Percentiles rank a stretch among this genome's conserved stretches.
Evolutionary conservation across 2,113 vertebrate genomes (phyloP).

Genomic region (Takifugu flavidus): DNA sequence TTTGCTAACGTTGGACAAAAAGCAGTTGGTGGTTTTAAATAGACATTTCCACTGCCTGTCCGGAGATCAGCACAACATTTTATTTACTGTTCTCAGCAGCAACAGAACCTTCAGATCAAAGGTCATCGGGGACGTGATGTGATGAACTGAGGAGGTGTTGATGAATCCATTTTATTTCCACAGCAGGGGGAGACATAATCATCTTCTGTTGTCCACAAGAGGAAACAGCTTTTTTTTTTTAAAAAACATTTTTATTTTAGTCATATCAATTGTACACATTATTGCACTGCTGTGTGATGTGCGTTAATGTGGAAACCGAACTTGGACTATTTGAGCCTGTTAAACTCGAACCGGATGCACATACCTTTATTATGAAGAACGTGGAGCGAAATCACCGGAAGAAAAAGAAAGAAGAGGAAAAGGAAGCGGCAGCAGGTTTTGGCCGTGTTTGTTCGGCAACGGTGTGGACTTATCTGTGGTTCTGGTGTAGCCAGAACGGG

Average conservation of each 20-base stretch:
- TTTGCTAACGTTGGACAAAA: slow-evolving; percentile 36
- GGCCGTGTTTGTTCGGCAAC: too few species aligned
- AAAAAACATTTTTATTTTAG: too few species aligned
- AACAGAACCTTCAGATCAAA: neutral
- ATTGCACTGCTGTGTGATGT: too few species aligned
- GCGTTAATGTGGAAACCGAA: too few species aligned
- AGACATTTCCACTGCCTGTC: neutral
- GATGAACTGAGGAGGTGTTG: too few species aligned
- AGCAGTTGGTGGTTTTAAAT: neutral
- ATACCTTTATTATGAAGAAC: slow-evolving; percentile 17
- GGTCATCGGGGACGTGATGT: too few species aligned
- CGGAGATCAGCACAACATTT: neutral
- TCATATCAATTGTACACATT: too few species aligned
- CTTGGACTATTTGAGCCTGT: too few species aligned
- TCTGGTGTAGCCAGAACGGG: slow-evolving; percentile 10
- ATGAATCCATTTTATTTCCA: too few species aligned
- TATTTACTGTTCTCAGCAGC: neutral
- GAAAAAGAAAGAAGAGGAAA: neutral
- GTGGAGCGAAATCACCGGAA: neutral
- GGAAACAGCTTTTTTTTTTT: neutral
- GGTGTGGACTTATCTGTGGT: neutral
- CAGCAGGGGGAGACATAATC: too few species aligned
- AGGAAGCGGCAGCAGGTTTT: too few species aligned
- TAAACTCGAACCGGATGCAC: too few species aligned
- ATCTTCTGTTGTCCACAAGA: neutral